Evolutionary conservation across 2,888 invertebrate genomes (phyloP), one percentile per base, ranked within the genome.

Genomic region (Parnassius mnemosyne): DNA sequence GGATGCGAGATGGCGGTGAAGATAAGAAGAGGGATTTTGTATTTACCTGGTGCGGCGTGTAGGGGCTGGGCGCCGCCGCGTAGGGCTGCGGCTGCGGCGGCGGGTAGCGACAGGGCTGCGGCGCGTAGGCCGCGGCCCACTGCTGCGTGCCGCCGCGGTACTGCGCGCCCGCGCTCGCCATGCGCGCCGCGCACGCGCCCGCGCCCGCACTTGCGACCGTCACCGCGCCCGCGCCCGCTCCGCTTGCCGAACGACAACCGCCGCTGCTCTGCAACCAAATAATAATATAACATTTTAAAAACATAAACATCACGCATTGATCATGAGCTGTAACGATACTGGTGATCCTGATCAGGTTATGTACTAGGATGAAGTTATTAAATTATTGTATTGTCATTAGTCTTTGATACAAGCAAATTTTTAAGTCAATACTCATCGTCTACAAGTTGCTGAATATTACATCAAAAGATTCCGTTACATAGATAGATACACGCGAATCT

Each of bases 161-260:
- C 82, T 90, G 89, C 71, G 88, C 88, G 82, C 89, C 89, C 71
- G 92, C 87, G 92, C 92, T 85, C 88, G 92, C 85, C 90, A 91
- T 81, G 78, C 90, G 86, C 89, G 92, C 85, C 89, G 88, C 83
- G 86, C 91, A 83, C 80, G 87, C 84, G 85, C 89, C 81, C 83
- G 79, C 84, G 90, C 83, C 78, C 78, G 91, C 86, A 87, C 88
- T 76, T 77, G 88, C 83, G 87, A 87, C 76, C 77, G 88, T 83
- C 85, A 88, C 76, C 77, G 50, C 82, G 89, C 92, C 79, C 83
- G 84, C 74, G 79, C 89, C 77, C 78, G 85, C 80, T 68, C 76
- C 83, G 77, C 84, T 83, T 61, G 86, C 79, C 57, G 87, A 84
- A 77, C 89, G 88, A 86, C 89, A 89, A 73, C 89, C 87, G 85